These are phyloP conservation scores for Muscina levida DNA, from an alignment of 2,888 invertebrate genomes.

Conservation along the genomic window DNA sequence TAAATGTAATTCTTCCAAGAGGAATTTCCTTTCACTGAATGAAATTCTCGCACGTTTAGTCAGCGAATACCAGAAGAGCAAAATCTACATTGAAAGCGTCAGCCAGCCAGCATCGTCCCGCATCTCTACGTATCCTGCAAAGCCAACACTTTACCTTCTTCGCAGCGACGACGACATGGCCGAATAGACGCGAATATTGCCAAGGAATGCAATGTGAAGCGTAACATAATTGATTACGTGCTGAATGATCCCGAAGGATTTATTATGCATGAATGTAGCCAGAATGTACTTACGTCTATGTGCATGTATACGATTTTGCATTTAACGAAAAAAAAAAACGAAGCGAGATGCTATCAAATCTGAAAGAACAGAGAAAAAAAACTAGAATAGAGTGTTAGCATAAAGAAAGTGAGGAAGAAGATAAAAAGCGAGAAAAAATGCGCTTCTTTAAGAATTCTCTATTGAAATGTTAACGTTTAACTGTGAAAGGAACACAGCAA, in stretches of 20 bases:
- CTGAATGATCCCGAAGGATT: slow-evolving; percentile 67
- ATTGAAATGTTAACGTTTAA: slow-evolving; percentile 24
- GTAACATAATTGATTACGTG: slow-evolving; percentile 70
- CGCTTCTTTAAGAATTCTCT: slow-evolving; percentile 6
- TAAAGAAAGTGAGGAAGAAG: slow-evolving; percentile 25
- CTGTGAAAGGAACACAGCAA: slow-evolving; percentile 17
- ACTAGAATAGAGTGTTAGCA: neutral
- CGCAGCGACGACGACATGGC: slow-evolving; percentile 38
- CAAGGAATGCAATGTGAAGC: slow-evolving; percentile 54
- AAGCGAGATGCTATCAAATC: slow-evolving; percentile 12
- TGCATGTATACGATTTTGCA: too few species aligned
- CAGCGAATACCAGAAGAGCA: slow-evolving; percentile 36
- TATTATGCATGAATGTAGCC: slow-evolving; percentile 47
- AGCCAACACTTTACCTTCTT: neutral
- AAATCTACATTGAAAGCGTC: slow-evolving; percentile 41
- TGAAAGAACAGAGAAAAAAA: slow-evolving; percentile 18
- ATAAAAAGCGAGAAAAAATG: slow-evolving; percentile 23
- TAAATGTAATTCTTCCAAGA: slow-evolving; percentile 45
- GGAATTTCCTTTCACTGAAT: slow-evolving; percentile 41
- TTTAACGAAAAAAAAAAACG: slow-evolving; percentile 34
- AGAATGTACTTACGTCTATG: neutral
- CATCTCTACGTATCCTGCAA: neutral
- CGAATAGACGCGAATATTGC: slow-evolving; percentile 60
- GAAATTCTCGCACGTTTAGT: slow-evolving; percentile 58
- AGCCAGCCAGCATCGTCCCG: neutral